Conservation (phyloP, 1,140 invertebrate species). For the Luehdorfia chinensis region DNA sequence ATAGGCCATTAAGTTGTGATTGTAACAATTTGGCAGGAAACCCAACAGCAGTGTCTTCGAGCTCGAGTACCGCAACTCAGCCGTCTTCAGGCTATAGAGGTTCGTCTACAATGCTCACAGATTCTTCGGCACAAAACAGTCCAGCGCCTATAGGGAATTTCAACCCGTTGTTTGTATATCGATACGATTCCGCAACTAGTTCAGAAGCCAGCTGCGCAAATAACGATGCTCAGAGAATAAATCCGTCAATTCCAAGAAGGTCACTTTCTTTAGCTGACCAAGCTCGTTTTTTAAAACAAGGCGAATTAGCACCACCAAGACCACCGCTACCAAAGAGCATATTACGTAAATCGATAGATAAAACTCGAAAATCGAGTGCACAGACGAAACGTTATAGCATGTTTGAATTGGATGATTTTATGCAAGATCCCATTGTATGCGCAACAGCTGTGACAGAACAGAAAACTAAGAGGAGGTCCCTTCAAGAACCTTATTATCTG, state of each 20-base stretch:
- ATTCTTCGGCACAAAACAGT: slow-evolving; percentile 83
- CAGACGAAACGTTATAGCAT: slow-evolving; percentile 86
- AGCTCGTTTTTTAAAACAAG: slow-evolving; percentile 65
- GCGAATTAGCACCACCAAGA: slow-evolving; percentile 80
- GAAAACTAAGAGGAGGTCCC: slow-evolving; percentile 82
- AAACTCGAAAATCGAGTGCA: slow-evolving; percentile 74
- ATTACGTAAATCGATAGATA: slow-evolving; percentile 80
- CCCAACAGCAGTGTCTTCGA: slow-evolving; percentile 81
- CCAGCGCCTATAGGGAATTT: slow-evolving; percentile 75
- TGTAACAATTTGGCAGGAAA: slow-evolving; percentile 78
- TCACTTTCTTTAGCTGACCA: slow-evolving; percentile 81
- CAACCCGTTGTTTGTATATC: slow-evolving; percentile 88
- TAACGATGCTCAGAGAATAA: slow-evolving; percentile 63
- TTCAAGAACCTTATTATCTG: slow-evolving; percentile 85
- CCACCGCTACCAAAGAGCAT: slow-evolving; percentile 85
- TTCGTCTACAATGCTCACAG: slow-evolving; percentile 88
- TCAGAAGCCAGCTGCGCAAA: slow-evolving; percentile 80
- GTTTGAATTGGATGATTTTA: slow-evolving; percentile 84
- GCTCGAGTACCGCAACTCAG: slow-evolving; percentile 86
- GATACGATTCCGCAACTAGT: slow-evolving; percentile 86
- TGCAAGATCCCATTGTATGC: slow-evolving; percentile 68
- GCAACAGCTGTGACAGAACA: slow-evolving; percentile 73
- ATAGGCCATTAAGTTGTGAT: slow-evolving; percentile 80
- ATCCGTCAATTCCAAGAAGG: slow-evolving; percentile 80
- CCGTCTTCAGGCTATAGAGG: slow-evolving; percentile 91